Conservation (phyloP, 2,797 vertebrate genomes). For the Argya squamiceps region DNA sequence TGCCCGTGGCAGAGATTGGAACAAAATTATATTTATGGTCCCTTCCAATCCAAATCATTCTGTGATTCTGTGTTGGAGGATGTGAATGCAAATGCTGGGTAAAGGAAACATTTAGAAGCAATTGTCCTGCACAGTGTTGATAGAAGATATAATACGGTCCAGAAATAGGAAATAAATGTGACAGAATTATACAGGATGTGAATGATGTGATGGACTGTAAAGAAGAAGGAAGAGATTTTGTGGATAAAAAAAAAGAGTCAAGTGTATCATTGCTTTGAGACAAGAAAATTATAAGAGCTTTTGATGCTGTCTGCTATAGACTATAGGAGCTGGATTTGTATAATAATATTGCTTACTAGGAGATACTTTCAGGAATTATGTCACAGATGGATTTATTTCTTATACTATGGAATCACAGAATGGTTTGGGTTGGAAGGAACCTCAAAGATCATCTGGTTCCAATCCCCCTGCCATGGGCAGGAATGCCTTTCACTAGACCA, state of each 20-base stretch:
- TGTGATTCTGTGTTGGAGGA: neutral
- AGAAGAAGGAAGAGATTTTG: neutral
- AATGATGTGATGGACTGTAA: neutral
- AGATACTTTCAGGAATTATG: neutral
- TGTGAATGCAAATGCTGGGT: neutral
- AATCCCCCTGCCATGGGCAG: neutral
- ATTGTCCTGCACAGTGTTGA: accelerated
- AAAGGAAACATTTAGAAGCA: accelerated
- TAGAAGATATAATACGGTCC: neutral
- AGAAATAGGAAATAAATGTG: neutral
- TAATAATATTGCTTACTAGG: neutral
- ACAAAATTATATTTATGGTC: neutral
- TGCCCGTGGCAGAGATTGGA: neutral
- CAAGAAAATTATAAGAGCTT: neutral
- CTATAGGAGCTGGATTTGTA: neutral
- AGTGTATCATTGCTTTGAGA: neutral
- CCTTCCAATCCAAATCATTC: neutral
- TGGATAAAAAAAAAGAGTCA: neutral
- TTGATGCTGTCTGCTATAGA: neutral
- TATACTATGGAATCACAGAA: neutral
- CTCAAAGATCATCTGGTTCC: neutral
- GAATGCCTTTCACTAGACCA: neutral
- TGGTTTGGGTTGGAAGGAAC: neutral
- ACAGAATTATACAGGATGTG: neutral
- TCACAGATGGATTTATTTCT: neutral